Conservation (phyloP, 1,140 invertebrate species). For the Listronotus oregonensis region DNA sequence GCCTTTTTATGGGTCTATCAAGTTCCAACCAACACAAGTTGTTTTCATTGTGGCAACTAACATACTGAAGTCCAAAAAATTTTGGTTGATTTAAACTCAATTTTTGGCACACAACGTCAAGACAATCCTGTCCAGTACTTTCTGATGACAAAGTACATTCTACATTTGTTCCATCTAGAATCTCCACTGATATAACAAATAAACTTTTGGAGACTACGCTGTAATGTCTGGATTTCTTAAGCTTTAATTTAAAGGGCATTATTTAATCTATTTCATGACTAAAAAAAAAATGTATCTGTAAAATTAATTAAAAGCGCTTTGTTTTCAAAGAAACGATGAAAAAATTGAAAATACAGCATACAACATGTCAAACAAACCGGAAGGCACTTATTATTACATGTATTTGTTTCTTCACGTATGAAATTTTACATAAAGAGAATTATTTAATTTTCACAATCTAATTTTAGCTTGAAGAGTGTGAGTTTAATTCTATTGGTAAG, state of each 20-base stretch:
- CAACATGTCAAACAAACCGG: too few relatives aligned
- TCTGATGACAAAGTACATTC: slow-evolving; percentile 94
- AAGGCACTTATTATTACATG: too few relatives aligned
- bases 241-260: slow-evolving; percentile 85
- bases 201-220: slow-evolving; percentile 95
- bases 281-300: too few relatives aligned
- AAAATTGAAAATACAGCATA: too few relatives aligned
- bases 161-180: slow-evolving; percentile 85
- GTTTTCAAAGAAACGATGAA: too few relatives aligned
- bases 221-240: slow-evolving; percentile 90
- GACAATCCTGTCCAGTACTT: slow-evolving; percentile 89
- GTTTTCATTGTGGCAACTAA: slow-evolving; percentile 60
- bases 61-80: slow-evolving; percentile 87
- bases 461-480: too few relatives aligned
- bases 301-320: too few relatives aligned
- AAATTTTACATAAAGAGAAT: too few relatives aligned
- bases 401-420: too few relatives aligned
- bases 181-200: slow-evolving; percentile 92
- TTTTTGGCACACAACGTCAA: slow-evolving; percentile 89
- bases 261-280: neutral
- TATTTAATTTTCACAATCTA: too few relatives aligned
- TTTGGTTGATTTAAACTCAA: slow-evolving; percentile 82
- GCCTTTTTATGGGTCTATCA: slow-evolving; percentile 88
- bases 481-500: too few relatives aligned
- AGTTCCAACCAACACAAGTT: slow-evolving; percentile 87